Evolutionary conservation across 2,797 vertebrate genomes (phyloP).

Genomic region (Micromesistius poutassou): DNA sequence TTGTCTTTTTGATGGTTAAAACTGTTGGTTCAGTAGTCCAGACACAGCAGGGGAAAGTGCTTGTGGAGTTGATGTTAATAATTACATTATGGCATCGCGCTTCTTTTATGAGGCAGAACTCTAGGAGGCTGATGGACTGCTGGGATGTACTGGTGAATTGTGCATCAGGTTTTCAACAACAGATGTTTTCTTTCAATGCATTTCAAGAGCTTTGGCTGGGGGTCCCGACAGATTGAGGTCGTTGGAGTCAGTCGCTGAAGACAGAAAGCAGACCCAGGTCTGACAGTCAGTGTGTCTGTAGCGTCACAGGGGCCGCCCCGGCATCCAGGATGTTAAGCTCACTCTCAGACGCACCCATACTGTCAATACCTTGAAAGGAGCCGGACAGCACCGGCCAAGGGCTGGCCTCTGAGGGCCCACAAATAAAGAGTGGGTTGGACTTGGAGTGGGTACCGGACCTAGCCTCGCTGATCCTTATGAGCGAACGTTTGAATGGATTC

Average conservation of each 20-base stretch:
- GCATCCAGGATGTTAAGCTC: slow-evolving; percentile 34
- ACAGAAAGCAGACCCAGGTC: slow-evolving; percentile 52
- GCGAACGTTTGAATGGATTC: neutral
- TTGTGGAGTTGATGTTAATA: slow-evolving; percentile 10
- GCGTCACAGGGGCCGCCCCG: slow-evolving; percentile 36
- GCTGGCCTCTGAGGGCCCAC: neutral
- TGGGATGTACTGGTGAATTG: slow-evolving; percentile 14
- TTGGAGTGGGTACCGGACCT: neutral
- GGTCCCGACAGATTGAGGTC: slow-evolving; percentile 66
- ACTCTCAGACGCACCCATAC: slow-evolving; percentile 7
- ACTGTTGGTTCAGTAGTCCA: slow-evolving; percentile 17
- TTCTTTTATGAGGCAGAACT: slow-evolving; percentile 26
- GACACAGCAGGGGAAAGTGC: slow-evolving; percentile 11
- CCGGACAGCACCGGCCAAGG: neutral
- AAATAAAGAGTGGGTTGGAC: neutral
- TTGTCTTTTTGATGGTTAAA: neutral
- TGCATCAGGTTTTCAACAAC: slow-evolving; percentile 25
- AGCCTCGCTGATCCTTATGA: neutral
- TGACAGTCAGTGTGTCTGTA: slow-evolving; percentile 45
- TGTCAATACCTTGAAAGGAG: slow-evolving; percentile 1
- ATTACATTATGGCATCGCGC: slow-evolving; percentile 14
- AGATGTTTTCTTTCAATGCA: slow-evolving; percentile 14
- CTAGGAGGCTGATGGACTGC: slow-evolving; percentile 25
- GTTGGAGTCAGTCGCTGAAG: slow-evolving; percentile 59
- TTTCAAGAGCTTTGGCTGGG: slow-evolving; percentile 53